Evolutionary conservation across 2,888 invertebrate species (phyloP).

Genomic region (Himalopsyche kuldschensis): DNA sequence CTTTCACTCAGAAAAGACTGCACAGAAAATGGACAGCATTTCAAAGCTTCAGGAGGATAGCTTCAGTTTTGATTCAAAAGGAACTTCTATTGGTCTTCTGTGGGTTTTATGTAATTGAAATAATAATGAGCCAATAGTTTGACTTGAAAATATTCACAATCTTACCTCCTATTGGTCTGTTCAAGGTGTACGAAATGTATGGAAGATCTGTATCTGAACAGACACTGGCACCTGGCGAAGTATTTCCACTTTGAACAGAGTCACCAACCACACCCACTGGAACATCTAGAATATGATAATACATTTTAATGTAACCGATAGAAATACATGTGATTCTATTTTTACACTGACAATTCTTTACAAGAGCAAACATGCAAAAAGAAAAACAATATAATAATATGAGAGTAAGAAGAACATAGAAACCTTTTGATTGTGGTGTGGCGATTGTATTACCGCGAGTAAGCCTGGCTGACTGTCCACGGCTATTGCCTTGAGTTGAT

Average conservation of each 20-base stretch:
- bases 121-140: too few relatives aligned
- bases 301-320: neutral
- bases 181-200: slow-evolving; percentile 88
- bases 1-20: too few relatives aligned
- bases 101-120: too few relatives aligned
- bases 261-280: slow-evolving; percentile 4
- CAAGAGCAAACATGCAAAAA: neutral
- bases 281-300: slow-evolving; percentile 2
- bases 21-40: too few relatives aligned
- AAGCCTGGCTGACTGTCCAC: slow-evolving; percentile 49
- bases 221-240: slow-evolving; percentile 84
- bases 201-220: slow-evolving; percentile 89
- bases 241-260: slow-evolving; percentile 61
- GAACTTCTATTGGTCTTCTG: too few relatives aligned
- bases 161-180: slow-evolving; percentile 81
- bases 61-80: too few relatives aligned
- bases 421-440: slow-evolving; percentile 47
- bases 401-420: neutral
- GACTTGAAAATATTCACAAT: neutral
- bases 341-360: neutral
- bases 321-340: neutral
- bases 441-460: slow-evolving; percentile 57
- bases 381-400: neutral
- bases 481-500: slow-evolving; percentile 56
- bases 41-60: too few relatives aligned